Evolutionary conservation across 2,797 vertebrate species (phyloP), one percentile per base, ranked within the genome.

Genomic region (Amniataba percoides): DNA sequence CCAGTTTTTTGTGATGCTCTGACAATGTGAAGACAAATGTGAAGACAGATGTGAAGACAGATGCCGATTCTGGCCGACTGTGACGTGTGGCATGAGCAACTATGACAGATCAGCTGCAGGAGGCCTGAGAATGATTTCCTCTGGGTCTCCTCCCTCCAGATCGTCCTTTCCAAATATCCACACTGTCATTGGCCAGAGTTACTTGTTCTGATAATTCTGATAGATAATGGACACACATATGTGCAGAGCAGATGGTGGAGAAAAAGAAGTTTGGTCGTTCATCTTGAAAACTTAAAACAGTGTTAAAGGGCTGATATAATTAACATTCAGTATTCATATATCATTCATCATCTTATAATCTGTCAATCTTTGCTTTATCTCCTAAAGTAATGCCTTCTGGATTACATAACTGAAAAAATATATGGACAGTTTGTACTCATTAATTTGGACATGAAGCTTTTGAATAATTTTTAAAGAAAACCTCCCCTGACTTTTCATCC

Each of bases 131-230:
- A 52, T 61, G 4, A 40, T 46, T 21, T 78, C 34, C 42, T 34
- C 11, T 18, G 27, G 0, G n/a, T 5, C 55, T 67, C 39, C 27
- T 39, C 19, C 18, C 7, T 60, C 39, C 53, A 40, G 0, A 65
- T 59, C 70, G 31, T 46, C 18, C 23, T 61, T 42, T 49, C 2
- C 19, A 77, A 81, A 84, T 66, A 74, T 62, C 67, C 48, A 62
- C 57, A 15, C 45, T 53, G 36, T 25, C 31, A 14, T 19, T 4
- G 15, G 19, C n/a, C 11, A 10, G 2, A 53, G 49, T 31, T 43
- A 5, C 5, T 27, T n/a, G 43, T 27, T 60, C 34, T 36, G 5
- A 78, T 43, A 46, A 36, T 55, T 43, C n/a, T 31, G 45, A 63
- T 64, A 34, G 34, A 63, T 51, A 42, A 19, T 36, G 39, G 43